Evolutionary conservation across 1,140 invertebrate genomes (phyloP).

Genomic region (Drosophila rufa): DNA sequence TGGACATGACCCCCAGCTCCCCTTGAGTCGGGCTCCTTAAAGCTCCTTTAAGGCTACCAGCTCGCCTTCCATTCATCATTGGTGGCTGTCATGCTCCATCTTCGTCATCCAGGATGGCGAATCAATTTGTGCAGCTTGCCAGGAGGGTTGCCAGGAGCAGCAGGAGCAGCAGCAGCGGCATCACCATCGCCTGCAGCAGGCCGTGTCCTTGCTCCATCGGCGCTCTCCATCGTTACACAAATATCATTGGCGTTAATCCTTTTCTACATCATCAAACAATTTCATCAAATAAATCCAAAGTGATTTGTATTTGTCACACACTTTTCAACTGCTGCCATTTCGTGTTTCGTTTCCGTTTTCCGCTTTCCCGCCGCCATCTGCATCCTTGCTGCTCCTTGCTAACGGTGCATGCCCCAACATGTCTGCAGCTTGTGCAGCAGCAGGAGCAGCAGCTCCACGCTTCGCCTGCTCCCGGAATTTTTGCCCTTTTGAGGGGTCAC

Average conservation of each 20-base stretch:
- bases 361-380: slow-evolving; percentile 8
- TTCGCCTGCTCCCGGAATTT: background rate
- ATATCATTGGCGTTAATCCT: slow-evolving; percentile 80
- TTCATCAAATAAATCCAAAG: slow-evolving; percentile 81
- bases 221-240: slow-evolving; percentile 50
- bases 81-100: slow-evolving; percentile 65
- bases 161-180: background rate
- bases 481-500: slow-evolving; percentile 28
- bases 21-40: background rate
- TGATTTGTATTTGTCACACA: slow-evolving; percentile 83
- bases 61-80: slow-evolving; percentile 51
- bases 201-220: slow-evolving; percentile 1
- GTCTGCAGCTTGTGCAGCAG: slow-evolving; percentile 48
- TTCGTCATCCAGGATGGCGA: slow-evolving; percentile 48
- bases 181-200: slow-evolving; percentile 6
- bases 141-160: no score
- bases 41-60: background rate
- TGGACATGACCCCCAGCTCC: slow-evolving; percentile 19
- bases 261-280: slow-evolving; percentile 82
- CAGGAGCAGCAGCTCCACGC: slow-evolving; percentile 10
- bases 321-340: slow-evolving; percentile 64
- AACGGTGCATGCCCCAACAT: slow-evolving; percentile 51
- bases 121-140: slow-evolving; percentile 52
- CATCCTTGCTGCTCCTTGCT: slow-evolving; percentile 12
- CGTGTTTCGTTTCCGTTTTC: slow-evolving; percentile 22